phyloP scores from a whole-genome alignment of 2,888 invertebrate genomes.

The Drosophila prostipennis region DNA sequence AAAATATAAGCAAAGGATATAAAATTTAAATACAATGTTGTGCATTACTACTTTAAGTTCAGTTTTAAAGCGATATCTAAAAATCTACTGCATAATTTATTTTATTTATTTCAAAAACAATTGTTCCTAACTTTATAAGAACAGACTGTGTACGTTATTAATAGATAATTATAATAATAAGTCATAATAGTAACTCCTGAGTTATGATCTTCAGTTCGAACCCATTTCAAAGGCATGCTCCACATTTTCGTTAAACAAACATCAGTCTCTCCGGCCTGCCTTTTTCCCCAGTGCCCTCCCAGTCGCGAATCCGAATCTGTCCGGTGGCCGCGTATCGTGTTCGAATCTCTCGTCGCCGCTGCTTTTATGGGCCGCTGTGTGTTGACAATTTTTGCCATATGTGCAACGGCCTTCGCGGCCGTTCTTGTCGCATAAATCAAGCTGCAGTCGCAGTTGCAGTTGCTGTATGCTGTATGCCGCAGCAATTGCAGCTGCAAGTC shows the following conservation, averaged over 20 bases:
- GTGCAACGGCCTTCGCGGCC: slow-evolving; percentile 71
- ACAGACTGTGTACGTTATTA: no score
- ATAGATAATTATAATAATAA: no score
- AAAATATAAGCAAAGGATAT: no score
- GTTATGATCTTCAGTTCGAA: not conserved
- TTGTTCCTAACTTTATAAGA: no score
- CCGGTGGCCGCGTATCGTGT: slow-evolving; percentile 48
- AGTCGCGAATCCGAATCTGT: slow-evolving; percentile 25
- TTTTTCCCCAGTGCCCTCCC: slow-evolving; percentile 23
- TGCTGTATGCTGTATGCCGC: no score
- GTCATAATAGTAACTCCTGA: no score
- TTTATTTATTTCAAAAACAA: no score
- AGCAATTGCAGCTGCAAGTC: slow-evolving; percentile 45
- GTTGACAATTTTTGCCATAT: slow-evolving; percentile 76
- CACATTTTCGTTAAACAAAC: not conserved
- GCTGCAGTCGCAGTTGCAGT: slow-evolving; percentile 36
- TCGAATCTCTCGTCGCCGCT: slow-evolving; percentile 65
- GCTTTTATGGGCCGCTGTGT: slow-evolving; percentile 72
- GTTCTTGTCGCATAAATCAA: slow-evolving; percentile 74
- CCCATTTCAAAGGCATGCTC: not conserved
- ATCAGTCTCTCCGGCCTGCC: not conserved
- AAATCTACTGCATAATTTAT: no score
- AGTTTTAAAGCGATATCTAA: no score
- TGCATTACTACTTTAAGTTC: no score
- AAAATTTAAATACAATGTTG: no score